Percentiles rank a stretch among this genome's conserved stretches.
These are phyloP conservation scores for Phorcus lineatus DNA, from an alignment of 2,888 invertebrate genomes.

Conservation along the genomic window DNA sequence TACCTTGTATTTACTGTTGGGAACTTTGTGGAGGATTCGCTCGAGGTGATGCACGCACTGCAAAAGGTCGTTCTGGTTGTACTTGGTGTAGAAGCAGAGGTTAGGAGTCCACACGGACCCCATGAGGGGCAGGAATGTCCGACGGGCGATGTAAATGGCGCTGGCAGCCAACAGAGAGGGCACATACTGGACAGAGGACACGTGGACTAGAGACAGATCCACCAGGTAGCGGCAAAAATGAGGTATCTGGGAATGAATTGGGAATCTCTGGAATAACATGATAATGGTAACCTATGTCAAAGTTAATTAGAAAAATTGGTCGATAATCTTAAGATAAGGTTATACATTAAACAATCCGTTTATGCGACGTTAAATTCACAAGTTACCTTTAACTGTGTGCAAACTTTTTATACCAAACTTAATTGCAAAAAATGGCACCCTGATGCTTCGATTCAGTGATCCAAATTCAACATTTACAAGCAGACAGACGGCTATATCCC, in stretches of 20 bases:
- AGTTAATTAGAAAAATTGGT: no score
- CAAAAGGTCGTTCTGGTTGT: conserved; percentile 50
- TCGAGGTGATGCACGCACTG: conserved; percentile 46
- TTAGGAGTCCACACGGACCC: conserved; percentile 50
- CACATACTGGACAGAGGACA: conserved; percentile 48
- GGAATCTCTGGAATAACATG: neutral
- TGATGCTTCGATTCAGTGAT: no score
- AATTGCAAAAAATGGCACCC: no score
- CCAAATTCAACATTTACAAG: no score
- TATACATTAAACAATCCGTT: no score
- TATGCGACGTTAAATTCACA: neutral
- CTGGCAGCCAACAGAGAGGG: conserved; percentile 61
- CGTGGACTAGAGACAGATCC: conserved; percentile 55
- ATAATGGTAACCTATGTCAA: neutral
- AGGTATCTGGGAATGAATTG: conserved; percentile 35
- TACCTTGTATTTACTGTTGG: conserved; percentile 50
- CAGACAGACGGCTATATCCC: no score
- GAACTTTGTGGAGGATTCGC: conserved; percentile 44
- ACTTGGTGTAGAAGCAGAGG: conserved; percentile 59
- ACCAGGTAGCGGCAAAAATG: conserved; percentile 57
- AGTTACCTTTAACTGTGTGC: neutral
- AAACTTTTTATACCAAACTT: neutral
- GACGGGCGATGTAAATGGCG: conserved; percentile 58
- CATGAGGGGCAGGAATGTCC: conserved; percentile 40
- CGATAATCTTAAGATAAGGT: no score